phyloP scores from a whole-genome alignment of 30 jellyfish, hydroid and myxozoan genomes.

The Aurelia aurita complex sp. Pacific region DNA sequence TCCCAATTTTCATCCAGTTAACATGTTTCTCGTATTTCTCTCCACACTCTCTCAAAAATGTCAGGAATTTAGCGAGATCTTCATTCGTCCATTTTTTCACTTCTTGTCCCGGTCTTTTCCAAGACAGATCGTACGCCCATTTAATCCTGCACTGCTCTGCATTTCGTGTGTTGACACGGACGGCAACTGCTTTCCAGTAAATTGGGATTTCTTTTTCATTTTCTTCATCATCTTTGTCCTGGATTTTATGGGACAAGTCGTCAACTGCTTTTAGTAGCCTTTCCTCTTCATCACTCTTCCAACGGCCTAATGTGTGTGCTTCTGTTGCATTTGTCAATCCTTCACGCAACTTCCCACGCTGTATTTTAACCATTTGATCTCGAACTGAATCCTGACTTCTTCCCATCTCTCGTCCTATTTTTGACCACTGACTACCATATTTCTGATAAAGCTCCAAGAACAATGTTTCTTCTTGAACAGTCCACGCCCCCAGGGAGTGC shows the following conservation, averaged over 20 bases:
- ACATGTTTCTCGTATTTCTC: constrained; percentile 36
- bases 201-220: background rate
- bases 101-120: constrained; percentile 8
- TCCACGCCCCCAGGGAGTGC: constrained; percentile 35
- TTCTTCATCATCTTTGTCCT: background rate
- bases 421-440: constrained; percentile 42
- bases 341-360: too few species aligned
- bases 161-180: constrained; percentile 37
- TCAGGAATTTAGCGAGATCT: background rate
- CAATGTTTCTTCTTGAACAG: constrained; percentile 9
- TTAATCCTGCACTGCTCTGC: constrained; percentile 35
- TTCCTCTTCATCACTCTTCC: background rate
- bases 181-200: constrained; percentile 30
- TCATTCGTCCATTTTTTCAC: constrained; percentile 21
- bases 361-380: background rate
- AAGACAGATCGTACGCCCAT: constrained; percentile 34
- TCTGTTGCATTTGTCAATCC: too few species aligned
- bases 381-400: constrained; percentile 28
- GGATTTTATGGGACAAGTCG: background rate
- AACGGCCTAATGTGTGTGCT: background rate
- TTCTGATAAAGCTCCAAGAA: background rate
- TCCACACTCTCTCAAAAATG: constrained; percentile 2
- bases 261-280: constrained; percentile 6
- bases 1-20: constrained; percentile 35
- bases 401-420: constrained; percentile 36